phyloP scores from a whole-genome alignment of 2,888 invertebrate species.

The Stramonita haemastoma region DNA sequence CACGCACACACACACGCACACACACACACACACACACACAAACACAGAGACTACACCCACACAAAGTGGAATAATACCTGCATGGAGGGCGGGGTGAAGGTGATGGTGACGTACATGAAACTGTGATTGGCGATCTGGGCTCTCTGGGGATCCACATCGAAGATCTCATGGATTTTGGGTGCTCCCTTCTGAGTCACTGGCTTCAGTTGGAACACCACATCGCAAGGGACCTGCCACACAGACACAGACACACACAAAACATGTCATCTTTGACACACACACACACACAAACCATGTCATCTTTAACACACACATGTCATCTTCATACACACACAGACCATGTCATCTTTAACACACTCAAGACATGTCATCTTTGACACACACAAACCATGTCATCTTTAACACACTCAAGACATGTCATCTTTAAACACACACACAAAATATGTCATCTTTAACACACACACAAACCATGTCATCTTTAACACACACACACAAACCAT shows the following conservation, averaged over 20 bases:
- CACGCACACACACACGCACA: conserved; percentile 7
- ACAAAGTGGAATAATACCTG: conserved; percentile 63
- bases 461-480: too few relatives aligned
- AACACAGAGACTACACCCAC: background rate
- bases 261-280: too few relatives aligned
- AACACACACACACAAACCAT: too few relatives aligned
- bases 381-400: too few relatives aligned
- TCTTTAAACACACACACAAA: too few relatives aligned
- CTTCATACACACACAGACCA: too few relatives aligned
- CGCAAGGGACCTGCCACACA: conserved; percentile 72
- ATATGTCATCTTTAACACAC: too few relatives aligned
- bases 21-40: background rate
- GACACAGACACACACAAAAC: background rate
- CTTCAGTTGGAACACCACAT: conserved; percentile 74
- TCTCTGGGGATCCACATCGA: conserved; percentile 75
- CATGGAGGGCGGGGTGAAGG: conserved; percentile 77
- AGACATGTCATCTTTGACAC: too few relatives aligned
- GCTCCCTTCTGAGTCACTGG: conserved; percentile 63
- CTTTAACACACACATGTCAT: too few relatives aligned
- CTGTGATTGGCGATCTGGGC: conserved; percentile 76
- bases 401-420: too few relatives aligned
- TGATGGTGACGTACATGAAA: conserved; percentile 74
- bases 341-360: too few relatives aligned
- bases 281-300: too few relatives aligned
- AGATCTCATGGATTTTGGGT: conserved; percentile 70